Base-by-base conservation (phyloP, 2,888 invertebrate genomes). In the Bugulina stolonifera region DNA sequence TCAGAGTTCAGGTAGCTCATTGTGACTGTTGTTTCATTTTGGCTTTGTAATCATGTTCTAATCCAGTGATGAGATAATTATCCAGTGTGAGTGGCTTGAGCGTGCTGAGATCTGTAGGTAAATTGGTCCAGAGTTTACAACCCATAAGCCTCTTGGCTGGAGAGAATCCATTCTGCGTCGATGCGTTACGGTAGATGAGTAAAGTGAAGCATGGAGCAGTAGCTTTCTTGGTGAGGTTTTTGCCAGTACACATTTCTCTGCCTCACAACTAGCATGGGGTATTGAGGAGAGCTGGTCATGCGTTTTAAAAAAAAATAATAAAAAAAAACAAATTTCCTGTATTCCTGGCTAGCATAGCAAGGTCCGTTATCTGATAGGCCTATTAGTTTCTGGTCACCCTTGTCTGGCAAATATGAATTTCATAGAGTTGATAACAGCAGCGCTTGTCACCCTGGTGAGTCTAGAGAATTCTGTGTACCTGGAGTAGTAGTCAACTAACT, bases 401-500 rank as follows among this genome's bases (percentile, higher is more conserved):
- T 57, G 73, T 58, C 74, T 71, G 34, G 73, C 73, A 54, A 75
- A 75, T 27, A 71, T 71, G 35, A 72, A 73, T 43, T 75, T 75
- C 25, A 72, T 35, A 23, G 73, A 75, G 10, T 18, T 73, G 27
- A 75, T 74, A 23, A 75, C 71, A 1, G 73, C 72, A 34, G 71
- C 35, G 35, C 52, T 29, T 69, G 18, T 73, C 1, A 69, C 72
- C 34, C 71, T 70, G 22, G 54, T 35, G 1, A 75, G 69, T 23
- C 71, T 71, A 23, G 73, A 72, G 18, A 73, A 73, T 70, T 76
- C 74, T 72, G 75, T 73, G 52, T 70, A 76, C 22, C 71, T 25
- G n/a, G 73, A 73, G 54, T 75, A 76, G 35, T 74, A 75, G 54
- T 76, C 76, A 25, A 76, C 73, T 29, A 76, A n/a, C n/a, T n/a